phyloP scores from a whole-genome alignment of 2,888 invertebrate species.

The Arge pagana region DNA sequence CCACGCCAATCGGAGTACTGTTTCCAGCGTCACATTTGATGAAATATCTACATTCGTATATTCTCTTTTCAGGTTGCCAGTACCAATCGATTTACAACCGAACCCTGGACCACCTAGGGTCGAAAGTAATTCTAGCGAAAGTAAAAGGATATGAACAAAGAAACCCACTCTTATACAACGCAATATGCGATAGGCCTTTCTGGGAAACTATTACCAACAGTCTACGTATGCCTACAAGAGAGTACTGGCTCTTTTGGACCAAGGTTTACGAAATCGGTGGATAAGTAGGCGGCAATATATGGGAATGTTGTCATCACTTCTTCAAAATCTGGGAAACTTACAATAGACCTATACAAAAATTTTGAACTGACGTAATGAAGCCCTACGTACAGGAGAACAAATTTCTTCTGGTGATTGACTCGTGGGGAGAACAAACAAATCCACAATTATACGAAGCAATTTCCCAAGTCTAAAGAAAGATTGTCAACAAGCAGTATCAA shows the following conservation, averaged over 20 bases:
- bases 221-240: slow-evolving; percentile 31
- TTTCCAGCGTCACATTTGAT: no score
- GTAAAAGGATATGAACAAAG: slow-evolving; percentile 25
- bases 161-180: slow-evolving; percentile 30
- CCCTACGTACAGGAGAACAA: slow-evolving; percentile 26
- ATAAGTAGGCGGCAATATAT: slow-evolving; percentile 25
- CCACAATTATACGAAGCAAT: slow-evolving; percentile 27
- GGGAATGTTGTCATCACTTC: slow-evolving; percentile 27
- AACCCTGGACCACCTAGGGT: slow-evolving; percentile 14
- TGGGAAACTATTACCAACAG: slow-evolving; percentile 27
- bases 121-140: slow-evolving; percentile 26
- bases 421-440: slow-evolving; percentile 31
- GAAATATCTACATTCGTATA: background rate
- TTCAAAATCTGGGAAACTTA: slow-evolving; percentile 33
- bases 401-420: slow-evolving; percentile 31
- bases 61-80: slow-evolving; percentile 23
- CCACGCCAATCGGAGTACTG: no score
- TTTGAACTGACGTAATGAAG: slow-evolving; percentile 23
- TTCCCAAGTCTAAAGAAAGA: slow-evolving; percentile 26
- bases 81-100: no score
- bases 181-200: slow-evolving; percentile 28
- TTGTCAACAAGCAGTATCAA: slow-evolving; percentile 27
- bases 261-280: slow-evolving; percentile 21
- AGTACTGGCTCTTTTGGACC: slow-evolving; percentile 27
- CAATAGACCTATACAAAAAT: slow-evolving; percentile 20